Base-by-base conservation (phyloP, 2,113 vertebrate genomes). In the Sapayoa aenigma region DNA sequence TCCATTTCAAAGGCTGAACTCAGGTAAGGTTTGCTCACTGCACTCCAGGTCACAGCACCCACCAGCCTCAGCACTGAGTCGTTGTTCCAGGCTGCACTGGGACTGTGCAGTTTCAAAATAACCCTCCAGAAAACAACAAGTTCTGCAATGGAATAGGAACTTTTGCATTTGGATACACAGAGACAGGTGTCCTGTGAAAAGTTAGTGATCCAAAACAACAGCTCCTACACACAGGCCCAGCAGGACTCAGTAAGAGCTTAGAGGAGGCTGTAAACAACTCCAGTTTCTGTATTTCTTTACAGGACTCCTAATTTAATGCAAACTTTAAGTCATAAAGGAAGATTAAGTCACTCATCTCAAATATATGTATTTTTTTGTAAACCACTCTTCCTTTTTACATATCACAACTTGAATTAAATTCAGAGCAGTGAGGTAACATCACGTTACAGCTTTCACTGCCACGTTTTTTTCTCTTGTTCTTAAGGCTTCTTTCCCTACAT, bases 171-270 rank as follows among this genome's bases (percentile, higher is more conserved):
- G 42, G 55, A 75, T 13, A 37, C 19, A 44, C 21, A 71, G 22
- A 16, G 3, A 17, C 1, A 62, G 14, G 18, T 44, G 27, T 22
- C 50, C 62, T 53, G 28, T 42, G n/a, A 76, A 68, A 47, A 68
- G 20, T 20, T 3, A 27, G 7, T 14, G 52, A 41, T 25, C n/a
- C 24, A 39, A 42, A 87, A 35, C 11, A 65, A 6, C 81, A 55
- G 31, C 1, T 76, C 37, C 27, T 59, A 24, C 27, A 42, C 0
- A 10, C 0, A 19, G 24, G 47, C 11, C 44, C 44, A 55, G 42
- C 2, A 71, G 23, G 52, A 74, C 17, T 39, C 63, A 25, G 1
- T 10, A 52, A 19, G 30, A 65, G 46, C 12, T 83, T 25, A 12
- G 0, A 62, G n/a, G 5, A 41, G 12, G 19, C 31, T 53, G 28